Evolutionary conservation across 1,140 invertebrate genomes (phyloP), one percentile per base, ranked within the genome.

Genomic region (Papilio xuthus): DNA sequence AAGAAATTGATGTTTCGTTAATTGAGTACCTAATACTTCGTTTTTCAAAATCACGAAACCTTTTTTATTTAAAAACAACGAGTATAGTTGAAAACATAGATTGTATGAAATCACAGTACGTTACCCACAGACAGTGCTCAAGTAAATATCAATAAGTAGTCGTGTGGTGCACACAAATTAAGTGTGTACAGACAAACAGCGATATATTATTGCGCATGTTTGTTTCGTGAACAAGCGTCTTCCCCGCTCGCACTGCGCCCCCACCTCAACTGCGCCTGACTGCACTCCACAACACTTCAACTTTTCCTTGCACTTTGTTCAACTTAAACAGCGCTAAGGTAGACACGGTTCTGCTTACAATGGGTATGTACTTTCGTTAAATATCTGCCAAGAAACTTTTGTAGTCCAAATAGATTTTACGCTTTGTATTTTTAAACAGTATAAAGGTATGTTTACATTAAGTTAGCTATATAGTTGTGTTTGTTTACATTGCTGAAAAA

Each of bases 141-240:
- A 15, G 26, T 28, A 67, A 67, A 32, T 67, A 67, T 67, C 60
- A 67, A 67, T 67, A 28, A 63, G 60, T 28, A 63, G 8, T 13
- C 18, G 20, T 56, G 53, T 56, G 53, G 53, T 56, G 53, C 56
- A 63, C 56, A 63, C 60, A 63, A 63, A 63, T 28, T 63, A 63
- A 63, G 12, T 63, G 13, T 63, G 60, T 63, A 63, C 60, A 63
- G 60, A 63, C 60, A 67, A 67, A 67, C 60, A 67, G 60, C 26
- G 26, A 67, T 56, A 56, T 67, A 28, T 67, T 67, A 67, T 67
- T 67, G 26, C 15, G 23, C 26, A 4, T 26, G 26, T 67, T 67
- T 67, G 26, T 28, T 67, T 67, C 60, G 60, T 32, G 26, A 67
- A 67, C 60, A 67, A 67, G 60, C 23, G 26, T 28, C 56, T 63